These are phyloP conservation scores for Uria lomvia DNA, from an alignment of 2,113 vertebrate genomes.

Conservation along the genomic window DNA sequence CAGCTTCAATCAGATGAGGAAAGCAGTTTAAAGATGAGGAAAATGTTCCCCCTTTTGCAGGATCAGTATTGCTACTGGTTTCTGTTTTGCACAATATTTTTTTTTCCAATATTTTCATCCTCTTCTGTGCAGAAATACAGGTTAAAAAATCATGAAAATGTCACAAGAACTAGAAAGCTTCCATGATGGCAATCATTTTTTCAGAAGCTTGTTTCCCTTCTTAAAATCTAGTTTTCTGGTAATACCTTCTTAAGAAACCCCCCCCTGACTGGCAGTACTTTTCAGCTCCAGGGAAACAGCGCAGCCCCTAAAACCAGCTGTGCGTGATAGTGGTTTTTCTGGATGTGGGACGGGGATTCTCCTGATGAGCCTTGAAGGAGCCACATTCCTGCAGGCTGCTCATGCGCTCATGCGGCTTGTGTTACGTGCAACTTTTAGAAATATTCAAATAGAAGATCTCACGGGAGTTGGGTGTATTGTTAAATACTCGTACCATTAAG, in stretches of 20 bases:
- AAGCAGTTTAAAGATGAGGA: background rate
- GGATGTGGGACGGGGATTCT: background rate
- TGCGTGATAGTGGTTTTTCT: background rate
- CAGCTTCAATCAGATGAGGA: background rate
- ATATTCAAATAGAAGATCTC: background rate
- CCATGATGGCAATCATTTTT: background rate
- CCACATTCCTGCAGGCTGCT: background rate
- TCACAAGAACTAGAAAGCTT: background rate
- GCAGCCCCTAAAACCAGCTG: accelerated
- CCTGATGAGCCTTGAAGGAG: background rate
- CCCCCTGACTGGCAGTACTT: accelerated
- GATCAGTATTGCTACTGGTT: background rate
- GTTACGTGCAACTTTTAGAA: background rate
- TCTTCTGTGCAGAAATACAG: background rate
- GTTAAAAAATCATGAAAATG: background rate
- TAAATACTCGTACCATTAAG: background rate
- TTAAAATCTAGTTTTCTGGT: background rate
- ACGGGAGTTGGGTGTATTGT: background rate
- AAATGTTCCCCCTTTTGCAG: background rate
- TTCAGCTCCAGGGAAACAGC: background rate
- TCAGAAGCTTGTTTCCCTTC: background rate
- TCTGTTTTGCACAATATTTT: background rate
- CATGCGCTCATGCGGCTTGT: accelerated
- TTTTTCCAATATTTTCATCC: background rate
- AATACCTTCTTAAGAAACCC: background rate